A percentile compares a stretch with the other conserved stretches of the same genome.
phyloP scores from a whole-genome alignment of 2,113 vertebrate species.

The Elaphurus davidianus region DNA sequence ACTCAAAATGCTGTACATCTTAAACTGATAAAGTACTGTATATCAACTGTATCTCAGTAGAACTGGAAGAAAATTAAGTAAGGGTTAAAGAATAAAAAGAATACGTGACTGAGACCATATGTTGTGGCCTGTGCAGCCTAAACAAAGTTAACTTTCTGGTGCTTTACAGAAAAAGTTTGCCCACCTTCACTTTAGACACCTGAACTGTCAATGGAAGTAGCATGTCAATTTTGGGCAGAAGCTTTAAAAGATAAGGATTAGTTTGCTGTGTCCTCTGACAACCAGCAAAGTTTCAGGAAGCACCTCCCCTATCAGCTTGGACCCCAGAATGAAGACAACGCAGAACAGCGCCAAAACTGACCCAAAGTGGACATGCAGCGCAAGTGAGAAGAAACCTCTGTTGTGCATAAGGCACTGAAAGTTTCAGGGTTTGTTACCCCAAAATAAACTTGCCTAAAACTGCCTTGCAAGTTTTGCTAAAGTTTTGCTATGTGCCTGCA shows the following conservation, averaged over 20 bases:
- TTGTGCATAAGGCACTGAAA: neutral
- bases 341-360: neutral
- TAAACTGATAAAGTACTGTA: neutral
- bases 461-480: neutral
- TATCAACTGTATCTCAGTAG: neutral
- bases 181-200: neutral
- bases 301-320: neutral
- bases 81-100: neutral
- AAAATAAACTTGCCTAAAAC: neutral
- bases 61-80: neutral
- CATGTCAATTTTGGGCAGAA: neutral
- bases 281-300: neutral
- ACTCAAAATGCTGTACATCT: neutral
- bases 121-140: neutral
- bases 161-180: neutral
- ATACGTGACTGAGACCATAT: neutral
- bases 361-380: fast-evolving
- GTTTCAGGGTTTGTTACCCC: neutral
- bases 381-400: neutral
- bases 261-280: neutral
- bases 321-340: neutral
- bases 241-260: neutral
- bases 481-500: neutral
- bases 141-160: neutral
- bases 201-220: neutral